phyloP scores from a whole-genome alignment of 2,797 vertebrate genomes.

The Chelon labrosus region DNA sequence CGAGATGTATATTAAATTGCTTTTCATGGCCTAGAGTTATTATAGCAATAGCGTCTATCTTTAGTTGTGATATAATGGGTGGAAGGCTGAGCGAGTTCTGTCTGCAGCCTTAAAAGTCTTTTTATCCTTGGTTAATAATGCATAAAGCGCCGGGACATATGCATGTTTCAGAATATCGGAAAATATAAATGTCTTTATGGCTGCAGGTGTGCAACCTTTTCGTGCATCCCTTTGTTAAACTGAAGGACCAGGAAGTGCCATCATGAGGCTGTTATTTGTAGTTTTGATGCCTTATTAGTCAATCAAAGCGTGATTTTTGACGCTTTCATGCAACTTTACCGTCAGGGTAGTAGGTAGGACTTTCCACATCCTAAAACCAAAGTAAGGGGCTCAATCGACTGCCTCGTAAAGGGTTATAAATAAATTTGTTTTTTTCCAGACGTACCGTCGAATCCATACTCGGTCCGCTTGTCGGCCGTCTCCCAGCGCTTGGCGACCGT shows the following conservation, averaged over 20 bases:
- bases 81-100: neutral
- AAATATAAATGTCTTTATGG: no score
- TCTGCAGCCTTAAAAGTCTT: neutral
- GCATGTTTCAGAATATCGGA: neutral
- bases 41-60: conserved; percentile 15
- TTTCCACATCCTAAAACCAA: neutral
- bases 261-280: neutral
- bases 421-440: no score
- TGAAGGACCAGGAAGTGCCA: neutral
- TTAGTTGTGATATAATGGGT: conserved; percentile 11
- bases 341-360: neutral
- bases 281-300: neutral
- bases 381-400: no score
- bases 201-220: no score
- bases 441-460: conserved; percentile 95
- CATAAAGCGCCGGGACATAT: neutral
- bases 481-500: conserved; percentile 96
- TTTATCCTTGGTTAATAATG: neutral
- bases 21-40: conserved; percentile 11
- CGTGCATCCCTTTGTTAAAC: no score
- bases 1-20: conserved; percentile 20
- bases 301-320: no score
- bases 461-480: conserved; percentile 91
- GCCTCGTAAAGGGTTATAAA: no score
- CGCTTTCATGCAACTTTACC: no score